These are phyloP conservation scores for Desmodus rotundus DNA, from an alignment of 2,113 vertebrate genomes.

Conservation along the genomic window DNA sequence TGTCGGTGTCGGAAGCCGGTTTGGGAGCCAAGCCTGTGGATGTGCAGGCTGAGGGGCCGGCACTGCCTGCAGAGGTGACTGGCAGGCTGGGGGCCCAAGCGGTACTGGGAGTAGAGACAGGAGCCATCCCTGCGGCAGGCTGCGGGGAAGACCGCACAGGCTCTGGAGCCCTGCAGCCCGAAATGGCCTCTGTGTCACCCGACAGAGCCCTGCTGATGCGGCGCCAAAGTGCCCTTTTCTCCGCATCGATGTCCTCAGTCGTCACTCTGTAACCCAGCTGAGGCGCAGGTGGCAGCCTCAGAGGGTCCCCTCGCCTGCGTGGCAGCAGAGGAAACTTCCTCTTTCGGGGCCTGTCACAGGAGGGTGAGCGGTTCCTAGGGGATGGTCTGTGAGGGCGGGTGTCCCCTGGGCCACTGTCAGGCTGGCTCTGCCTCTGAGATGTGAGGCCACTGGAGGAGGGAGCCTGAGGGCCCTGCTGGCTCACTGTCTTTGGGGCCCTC, in stretches of 20 bases:
- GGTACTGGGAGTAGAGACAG: neutral
- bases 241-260: slow-evolving; percentile 84
- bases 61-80: neutral
- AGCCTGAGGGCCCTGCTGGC: slow-evolving; percentile 59
- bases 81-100: neutral
- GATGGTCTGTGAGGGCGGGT: too few species aligned
- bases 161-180: rapidly evolving
- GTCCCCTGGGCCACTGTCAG: too few species aligned
- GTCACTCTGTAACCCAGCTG: slow-evolving; percentile 87
- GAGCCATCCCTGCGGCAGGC: neutral
- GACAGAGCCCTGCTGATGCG: slow-evolving; percentile 85
- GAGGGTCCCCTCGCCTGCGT: slow-evolving; percentile 77
- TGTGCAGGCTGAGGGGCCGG: too few species aligned
- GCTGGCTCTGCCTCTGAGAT: neutral
- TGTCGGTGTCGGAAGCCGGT: too few species aligned
- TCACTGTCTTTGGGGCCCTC: slow-evolving; percentile 79
- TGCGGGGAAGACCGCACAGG: too few species aligned
- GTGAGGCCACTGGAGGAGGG: slow-evolving; percentile 76
- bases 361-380: rapidly evolving
- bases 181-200: slow-evolving; percentile 75
- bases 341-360: slow-evolving; percentile 77
- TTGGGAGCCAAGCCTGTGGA: neutral
- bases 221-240: slow-evolving; percentile 82
- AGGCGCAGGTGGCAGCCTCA: slow-evolving; percentile 85
- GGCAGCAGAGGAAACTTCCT: slow-evolving; percentile 86